A percentile compares a stretch with the other conserved stretches of the same genome.
phyloP scores from a whole-genome alignment of 2,888 invertebrate species.

The Nomada ferruginata region DNA sequence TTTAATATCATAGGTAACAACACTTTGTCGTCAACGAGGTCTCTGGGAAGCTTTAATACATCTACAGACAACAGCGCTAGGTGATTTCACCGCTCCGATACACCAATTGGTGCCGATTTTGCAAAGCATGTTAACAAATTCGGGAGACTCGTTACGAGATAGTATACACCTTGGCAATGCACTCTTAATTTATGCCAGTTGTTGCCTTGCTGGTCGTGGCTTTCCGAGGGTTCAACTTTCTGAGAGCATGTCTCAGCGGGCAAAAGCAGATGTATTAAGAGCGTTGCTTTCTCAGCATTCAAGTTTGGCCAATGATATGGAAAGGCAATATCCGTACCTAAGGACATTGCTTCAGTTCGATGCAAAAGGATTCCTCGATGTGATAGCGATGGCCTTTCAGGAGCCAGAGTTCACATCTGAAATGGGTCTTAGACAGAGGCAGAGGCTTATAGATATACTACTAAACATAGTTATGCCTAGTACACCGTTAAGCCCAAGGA shows the following conservation, averaged over 20 bases:
- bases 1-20: slow-evolving; percentile 83
- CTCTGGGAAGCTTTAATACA: slow-evolving; percentile 89
- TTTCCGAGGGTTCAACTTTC: slow-evolving; percentile 90
- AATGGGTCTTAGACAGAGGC: slow-evolving; percentile 89
- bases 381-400: slow-evolving; percentile 93
- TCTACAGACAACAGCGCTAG: slow-evolving; percentile 89
- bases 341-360: slow-evolving; percentile 92
- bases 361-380: slow-evolving; percentile 93
- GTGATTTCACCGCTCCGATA: slow-evolving; percentile 89
- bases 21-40: slow-evolving; percentile 87
- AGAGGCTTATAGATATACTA: slow-evolving; percentile 91
- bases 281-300: slow-evolving; percentile 90
- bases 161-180: slow-evolving; percentile 90
- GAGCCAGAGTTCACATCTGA: slow-evolving; percentile 91
- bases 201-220: slow-evolving; percentile 93
- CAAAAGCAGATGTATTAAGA: slow-evolving; percentile 90
- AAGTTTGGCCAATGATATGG: slow-evolving; percentile 86
- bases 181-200: slow-evolving; percentile 93
- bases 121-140: slow-evolving; percentile 81
- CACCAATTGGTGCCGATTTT: slow-evolving; percentile 87
- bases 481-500: slow-evolving; percentile 78
- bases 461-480: slow-evolving; percentile 89
- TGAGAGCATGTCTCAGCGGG: slow-evolving; percentile 86
- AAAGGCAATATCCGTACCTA: slow-evolving; percentile 89
- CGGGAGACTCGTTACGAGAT: slow-evolving; percentile 70